Evolutionary conservation across 2,888 invertebrate genomes (phyloP), one percentile per base, ranked within the genome.

Genomic region (Synergus japonicus): DNA sequence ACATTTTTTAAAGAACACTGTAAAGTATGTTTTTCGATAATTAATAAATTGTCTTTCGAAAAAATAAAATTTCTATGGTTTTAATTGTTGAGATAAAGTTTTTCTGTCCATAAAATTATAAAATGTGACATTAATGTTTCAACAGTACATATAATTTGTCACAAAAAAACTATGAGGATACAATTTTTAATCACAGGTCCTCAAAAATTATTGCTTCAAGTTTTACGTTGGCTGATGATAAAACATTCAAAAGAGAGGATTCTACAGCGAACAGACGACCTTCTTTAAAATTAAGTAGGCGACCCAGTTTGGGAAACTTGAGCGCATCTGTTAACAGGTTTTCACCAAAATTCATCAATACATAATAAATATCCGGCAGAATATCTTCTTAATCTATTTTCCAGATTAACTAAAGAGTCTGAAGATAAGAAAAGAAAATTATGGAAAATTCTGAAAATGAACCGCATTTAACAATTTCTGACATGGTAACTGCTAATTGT

Each of bases 141-240:
- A 29, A 29, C 29, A 29, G 2, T 29, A 29, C 29, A 29, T 29
- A 29, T 29, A 29, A 29, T 29, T 29, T 29, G 29, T 29, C 29
- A 29, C 29, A 29, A 29, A 29, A 29, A 29, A 29, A 1, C 1
- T 29, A 2, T 29, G 69, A 49, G 49, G 49, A 69, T 69, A 69
- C 49, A 9, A 69, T 80, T 58, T 49, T 69, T 69, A 22, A 41
- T 41, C 18, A 29, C 76, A 89, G 88, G 88, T 86, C 94, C 93
- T 85, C 93, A 79, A 87, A 89, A 85, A 83, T 84, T 86, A 82
- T 89, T 76, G 89, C 91, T 43, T 93, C 92, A 4, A 87, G 88
- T 81, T 60, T 87, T 44, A 93, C 92, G 0, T 82, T 93, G 78
- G 69, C 93, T 9, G 94, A 94, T 41, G 87, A 82, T 15, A 84